A percentile compares a stretch with the other conserved stretches of the same genome.
Conservation (phyloP, 1,140 invertebrate species). For the Dolichoris vasculosae region DNA sequence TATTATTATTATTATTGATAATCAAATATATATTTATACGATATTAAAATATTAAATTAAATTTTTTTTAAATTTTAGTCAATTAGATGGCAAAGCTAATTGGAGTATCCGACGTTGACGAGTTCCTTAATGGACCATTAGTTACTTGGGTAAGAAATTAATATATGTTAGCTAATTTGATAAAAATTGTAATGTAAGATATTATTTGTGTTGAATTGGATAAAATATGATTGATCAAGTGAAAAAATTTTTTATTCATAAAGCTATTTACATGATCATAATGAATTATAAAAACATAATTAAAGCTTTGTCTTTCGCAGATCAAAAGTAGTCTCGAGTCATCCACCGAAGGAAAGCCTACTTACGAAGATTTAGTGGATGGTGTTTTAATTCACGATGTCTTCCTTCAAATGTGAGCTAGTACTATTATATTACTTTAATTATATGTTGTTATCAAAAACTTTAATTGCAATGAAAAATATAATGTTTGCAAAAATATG, state of each 20-base stretch:
- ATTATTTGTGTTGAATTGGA: neutral
- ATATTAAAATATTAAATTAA: too few relatives aligned
- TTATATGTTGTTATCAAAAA: neutral
- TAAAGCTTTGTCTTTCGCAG: neutral
- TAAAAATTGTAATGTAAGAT: neutral
- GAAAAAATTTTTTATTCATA: neutral
- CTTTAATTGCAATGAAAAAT: neutral
- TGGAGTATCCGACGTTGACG: constrained; percentile 16
- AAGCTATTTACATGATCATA: neutral
- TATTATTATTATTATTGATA: too few relatives aligned
- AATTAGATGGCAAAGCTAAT: neutral
- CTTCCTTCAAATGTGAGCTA: constrained; percentile 51
- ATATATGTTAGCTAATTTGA: neutral
- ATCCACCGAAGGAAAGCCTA: neutral
- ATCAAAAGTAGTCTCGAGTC: neutral
- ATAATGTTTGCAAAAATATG: neutral
- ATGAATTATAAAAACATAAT: neutral
- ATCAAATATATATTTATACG: too few relatives aligned
- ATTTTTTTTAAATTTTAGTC: neutral
- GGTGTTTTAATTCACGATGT: constrained; percentile 50
- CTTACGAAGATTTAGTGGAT: constrained; percentile 52
- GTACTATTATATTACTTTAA: neutral
- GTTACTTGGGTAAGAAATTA: constrained; percentile 53
- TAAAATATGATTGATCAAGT: neutral
- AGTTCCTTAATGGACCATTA: constrained; percentile 50